A percentile compares a stretch with the other conserved stretches of the same genome.
Conservation (phyloP, 2,888 invertebrate genomes). For the Torymus texanus region DNA sequence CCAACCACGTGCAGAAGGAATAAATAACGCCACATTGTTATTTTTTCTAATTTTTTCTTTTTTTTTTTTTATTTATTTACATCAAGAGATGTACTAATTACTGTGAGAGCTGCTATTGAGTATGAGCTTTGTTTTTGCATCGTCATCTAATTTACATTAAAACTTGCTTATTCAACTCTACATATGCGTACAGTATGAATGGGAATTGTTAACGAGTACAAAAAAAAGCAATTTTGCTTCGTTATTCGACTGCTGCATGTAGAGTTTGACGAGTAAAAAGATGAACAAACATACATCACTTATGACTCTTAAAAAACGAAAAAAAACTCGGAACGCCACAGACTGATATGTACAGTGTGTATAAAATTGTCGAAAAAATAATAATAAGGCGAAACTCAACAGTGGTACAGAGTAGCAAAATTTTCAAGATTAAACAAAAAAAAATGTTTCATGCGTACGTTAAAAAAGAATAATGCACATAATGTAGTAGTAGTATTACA, state of each 20-base stretch:
- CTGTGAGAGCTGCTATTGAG: constrained; percentile 27
- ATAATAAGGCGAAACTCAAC: constrained; percentile 33
- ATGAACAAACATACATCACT: constrained; percentile 12
- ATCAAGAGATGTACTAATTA: constrained; percentile 35
- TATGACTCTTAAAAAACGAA: background rate
- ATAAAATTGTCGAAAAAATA: constrained; percentile 27
- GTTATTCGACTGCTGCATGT: no score
- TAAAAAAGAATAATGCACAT: constrained; percentile 38
- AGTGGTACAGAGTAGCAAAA: constrained; percentile 51
- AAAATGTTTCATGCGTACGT: constrained; percentile 47
- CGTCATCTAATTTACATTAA: constrained; percentile 15
- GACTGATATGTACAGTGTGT: constrained; percentile 34
- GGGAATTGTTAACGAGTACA: no score
- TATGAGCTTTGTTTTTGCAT: constrained; percentile 7
- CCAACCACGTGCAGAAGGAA: constrained; percentile 67
- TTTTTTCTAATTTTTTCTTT: background rate
- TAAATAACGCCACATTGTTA: constrained; percentile 43
- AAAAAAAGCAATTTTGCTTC: no score
- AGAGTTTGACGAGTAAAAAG: constrained; percentile 17
- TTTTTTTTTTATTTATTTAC: constrained; percentile 34
- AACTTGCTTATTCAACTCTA: constrained; percentile 19
- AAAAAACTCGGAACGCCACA: constrained; percentile 26
- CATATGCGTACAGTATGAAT: constrained; percentile 2
- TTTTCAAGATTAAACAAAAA: constrained; percentile 44
- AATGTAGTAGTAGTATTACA: constrained; percentile 35